Evolutionary conservation across 2,888 invertebrate species (phyloP).

Genomic region (Noctua pronuba): DNA sequence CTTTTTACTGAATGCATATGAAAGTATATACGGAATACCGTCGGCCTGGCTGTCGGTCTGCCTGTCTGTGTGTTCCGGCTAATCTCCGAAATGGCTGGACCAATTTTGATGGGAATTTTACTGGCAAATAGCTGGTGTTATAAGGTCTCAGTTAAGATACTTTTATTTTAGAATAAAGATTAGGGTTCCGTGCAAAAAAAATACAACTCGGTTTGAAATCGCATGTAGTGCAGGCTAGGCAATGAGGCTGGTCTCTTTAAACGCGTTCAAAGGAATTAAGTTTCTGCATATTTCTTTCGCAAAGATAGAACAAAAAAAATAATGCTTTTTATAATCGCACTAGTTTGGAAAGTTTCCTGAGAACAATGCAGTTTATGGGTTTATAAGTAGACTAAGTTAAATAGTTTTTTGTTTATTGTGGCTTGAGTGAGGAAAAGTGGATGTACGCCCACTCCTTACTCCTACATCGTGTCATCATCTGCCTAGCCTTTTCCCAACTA

Average conservation of each 20-base stretch:
- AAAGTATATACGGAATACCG: no score
- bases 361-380: slow-evolving; percentile 21
- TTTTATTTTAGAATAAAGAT: no score
- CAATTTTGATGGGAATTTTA: no score
- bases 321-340: slow-evolving; percentile 11
- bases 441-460: slow-evolving; percentile 1
- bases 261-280: background rate
- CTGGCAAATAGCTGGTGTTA: no score
- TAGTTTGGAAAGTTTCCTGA: slow-evolving; percentile 24
- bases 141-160: no score
- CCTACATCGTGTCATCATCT: background rate
- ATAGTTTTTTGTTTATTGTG: slow-evolving; percentile 1
- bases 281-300: slow-evolving; percentile 24
- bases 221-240: background rate
- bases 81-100: no score
- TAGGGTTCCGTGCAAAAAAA: no score
- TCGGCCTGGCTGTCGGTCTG: no score
- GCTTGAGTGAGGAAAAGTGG: slow-evolving; percentile 9
- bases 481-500: no score
- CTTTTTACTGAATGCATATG: no score
- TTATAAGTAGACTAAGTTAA: slow-evolving; percentile 8
- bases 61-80: no score
- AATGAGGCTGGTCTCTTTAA: background rate
- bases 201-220: no score
- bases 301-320: slow-evolving; percentile 18